Evolutionary conservation across 2,888 invertebrate species (phyloP), one percentile per base, ranked within the genome.

Genomic region (Sisyra nigra): DNA sequence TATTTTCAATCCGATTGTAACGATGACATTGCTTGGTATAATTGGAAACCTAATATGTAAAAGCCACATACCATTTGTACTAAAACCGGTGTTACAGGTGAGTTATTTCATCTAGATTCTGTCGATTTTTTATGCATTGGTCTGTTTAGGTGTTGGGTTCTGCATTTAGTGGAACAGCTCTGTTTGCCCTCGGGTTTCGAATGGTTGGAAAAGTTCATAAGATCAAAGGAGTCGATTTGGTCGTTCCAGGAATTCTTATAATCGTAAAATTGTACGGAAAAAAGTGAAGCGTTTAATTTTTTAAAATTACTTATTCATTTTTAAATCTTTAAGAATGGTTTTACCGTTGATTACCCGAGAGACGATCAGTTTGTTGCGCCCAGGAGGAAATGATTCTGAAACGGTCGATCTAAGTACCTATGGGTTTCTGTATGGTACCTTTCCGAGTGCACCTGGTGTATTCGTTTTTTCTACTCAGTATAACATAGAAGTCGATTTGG

Each of bases 371-470:
- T 67, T 87, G 3, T 62, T 85, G 42, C 71, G 76, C 46, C 71
- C 81, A 6, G 83, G 84, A 0, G 61, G 57, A 0, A 77, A 80
- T 55, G 69, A 72, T 11, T 76, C 80, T 13, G 84, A 86, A 52
- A 86, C 87, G 0, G 67, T 76, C 8, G 84, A 89, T 49, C 65
- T 89, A 45, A 86, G 89, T 50, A 92, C 89, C 33, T 94, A 87
- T 59, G 94, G 89, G 0, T 96, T 96, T 64, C 69, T 96, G 1
- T 94, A 94, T 57, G 94, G 96, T 43, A 93, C 93, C 1, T 86
- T 96, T 60, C 96, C 96, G 0, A 80, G 92, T 1, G 94, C 94
- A 1, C 94, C 94, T 0, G 89, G 89, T n/a, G 87, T 92, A 1
- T 93, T 94, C 60, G 89, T 96, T 3, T 91, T 92, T 62, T 88